Evolutionary conservation across 1,140 invertebrate species (phyloP), one percentile per base, ranked within the genome.

Genomic region (Notospermus geniculatus): DNA sequence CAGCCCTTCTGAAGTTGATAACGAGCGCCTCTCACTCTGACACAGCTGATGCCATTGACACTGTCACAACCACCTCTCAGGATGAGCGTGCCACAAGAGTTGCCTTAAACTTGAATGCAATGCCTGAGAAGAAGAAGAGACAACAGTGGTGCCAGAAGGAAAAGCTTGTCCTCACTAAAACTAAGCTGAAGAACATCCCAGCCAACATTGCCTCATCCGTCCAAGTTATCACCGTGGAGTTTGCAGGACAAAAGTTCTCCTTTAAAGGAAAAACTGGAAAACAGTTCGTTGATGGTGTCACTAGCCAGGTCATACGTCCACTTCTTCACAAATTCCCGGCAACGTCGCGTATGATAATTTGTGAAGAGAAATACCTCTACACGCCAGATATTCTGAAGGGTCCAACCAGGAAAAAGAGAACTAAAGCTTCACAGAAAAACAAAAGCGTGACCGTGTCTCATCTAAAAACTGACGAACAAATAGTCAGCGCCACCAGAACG

Each of bases 231-330:
- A 60, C 59, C 2, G 2, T 60, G 13, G 59, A 60, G 23, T 60
- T 60, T 54, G 59, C 52, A 39, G 59, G 59, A 1, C 9, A 54
- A 15, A 60, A 60, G 50, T 60, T 54, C 29, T 22, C 29, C 13
- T 19, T 53, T 1, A 19, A 27, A 28, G n/a, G 23, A 17, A 22
- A 28, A 11, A 15, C 22, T 23, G 52, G 53, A 11, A 27, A 43
- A 5, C 46, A 60, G n/a, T 55, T 36, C 15, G 32, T 36, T 36
- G 32, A 36, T 15, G 32, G 32, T 36, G 32, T 36, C 5, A 7
- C 32, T 15, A 36, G 5, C 32, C 32, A 36, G 32, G 32, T 36
- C 32, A 36, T 36, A 15, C 32, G 32, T 36, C 32, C 32, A 15
- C 32, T 36, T 36, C 32, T 36, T 15, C 32, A 15, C 15, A 36